Evolutionary conservation across 1,140 invertebrate species (phyloP).

Genomic region (Penaeus indicus): DNA sequence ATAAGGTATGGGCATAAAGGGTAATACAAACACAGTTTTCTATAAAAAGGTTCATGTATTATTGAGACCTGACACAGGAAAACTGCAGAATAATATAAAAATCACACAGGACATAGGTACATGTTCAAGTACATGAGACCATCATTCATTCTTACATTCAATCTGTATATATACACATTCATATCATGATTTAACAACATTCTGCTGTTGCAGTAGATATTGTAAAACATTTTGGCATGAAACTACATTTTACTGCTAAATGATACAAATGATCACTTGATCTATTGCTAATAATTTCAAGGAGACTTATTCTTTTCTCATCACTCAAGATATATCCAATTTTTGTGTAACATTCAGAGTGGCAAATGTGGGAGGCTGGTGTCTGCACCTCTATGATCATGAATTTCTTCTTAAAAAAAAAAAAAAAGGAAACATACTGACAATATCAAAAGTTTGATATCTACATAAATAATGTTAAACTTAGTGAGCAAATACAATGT

Average conservation of each 20-base stretch:
- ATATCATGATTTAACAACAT: slow-evolving; percentile 35
- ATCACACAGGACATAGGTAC: slow-evolving; percentile 61
- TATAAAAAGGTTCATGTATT: slow-evolving; percentile 61
- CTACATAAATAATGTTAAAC: slow-evolving; percentile 60
- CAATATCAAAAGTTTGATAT: slow-evolving; percentile 58
- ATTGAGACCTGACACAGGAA: slow-evolving; percentile 61
- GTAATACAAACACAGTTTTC: neutral
- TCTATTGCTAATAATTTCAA: slow-evolving; percentile 45
- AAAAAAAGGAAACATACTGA: slow-evolving; percentile 17
- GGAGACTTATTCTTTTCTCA: slow-evolving; percentile 31
- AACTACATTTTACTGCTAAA: slow-evolving; percentile 46
- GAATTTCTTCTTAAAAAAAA: slow-evolving; percentile 29
- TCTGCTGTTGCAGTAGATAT: slow-evolving; percentile 21
- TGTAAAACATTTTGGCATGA: slow-evolving; percentile 45
- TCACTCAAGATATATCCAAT: neutral
- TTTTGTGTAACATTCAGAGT: too few species aligned
- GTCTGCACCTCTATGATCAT: slow-evolving; percentile 11
- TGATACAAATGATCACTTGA: slow-evolving; percentile 40
- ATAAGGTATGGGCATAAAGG: neutral
- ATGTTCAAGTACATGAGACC: slow-evolving; percentile 57
- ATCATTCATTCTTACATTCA: slow-evolving; percentile 55
- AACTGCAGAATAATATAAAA: slow-evolving; percentile 64
- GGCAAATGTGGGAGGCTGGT: neutral
- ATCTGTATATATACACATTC: slow-evolving; percentile 49
- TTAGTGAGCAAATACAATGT: slow-evolving; percentile 60